A percentile compares a stretch with the other conserved stretches of the same genome.
Conservation (phyloP, 2,113 vertebrate genomes). For the Lanius ludovicianus region DNA sequence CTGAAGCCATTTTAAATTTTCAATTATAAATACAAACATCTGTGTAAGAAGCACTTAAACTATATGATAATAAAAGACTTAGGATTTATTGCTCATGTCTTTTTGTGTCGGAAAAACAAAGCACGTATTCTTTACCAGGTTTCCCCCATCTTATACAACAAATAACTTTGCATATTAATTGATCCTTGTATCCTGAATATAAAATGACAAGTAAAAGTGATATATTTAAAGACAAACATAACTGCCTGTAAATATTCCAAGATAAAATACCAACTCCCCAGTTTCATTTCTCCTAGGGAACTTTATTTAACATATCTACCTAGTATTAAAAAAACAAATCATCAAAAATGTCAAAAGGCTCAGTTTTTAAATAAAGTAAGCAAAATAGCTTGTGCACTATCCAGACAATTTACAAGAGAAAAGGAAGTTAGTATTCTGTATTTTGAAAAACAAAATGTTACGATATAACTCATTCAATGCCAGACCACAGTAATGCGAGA, state of each 20-base stretch:
- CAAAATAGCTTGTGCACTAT: not conserved
- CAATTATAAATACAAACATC: conserved; percentile 68
- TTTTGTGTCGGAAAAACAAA: not conserved
- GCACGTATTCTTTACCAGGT: not conserved
- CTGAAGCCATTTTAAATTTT: conserved; percentile 66
- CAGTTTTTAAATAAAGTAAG: not conserved
- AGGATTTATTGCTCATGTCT: not conserved
- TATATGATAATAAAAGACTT: not conserved
- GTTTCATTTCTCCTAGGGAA: not conserved
- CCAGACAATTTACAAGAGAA: not conserved
- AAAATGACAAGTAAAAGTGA: not conserved
- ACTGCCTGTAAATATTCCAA: not conserved
- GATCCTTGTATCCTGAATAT: not conserved
- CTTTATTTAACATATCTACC: not conserved
- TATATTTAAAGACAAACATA: not conserved
- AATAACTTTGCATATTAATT: conserved; percentile 7
- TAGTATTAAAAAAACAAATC: not conserved
- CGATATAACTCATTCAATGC: not conserved
- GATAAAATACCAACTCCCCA: not conserved
- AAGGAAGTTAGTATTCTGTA: not conserved
- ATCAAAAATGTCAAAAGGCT: not conserved
- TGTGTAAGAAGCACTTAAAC: conserved; percentile 37
- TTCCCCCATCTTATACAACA: not conserved
- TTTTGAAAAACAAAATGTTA: not conserved
- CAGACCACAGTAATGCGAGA: not conserved